phyloP scores from a whole-genome alignment of 2,113 vertebrate genomes.

The Ceratotherium simum region DNA sequence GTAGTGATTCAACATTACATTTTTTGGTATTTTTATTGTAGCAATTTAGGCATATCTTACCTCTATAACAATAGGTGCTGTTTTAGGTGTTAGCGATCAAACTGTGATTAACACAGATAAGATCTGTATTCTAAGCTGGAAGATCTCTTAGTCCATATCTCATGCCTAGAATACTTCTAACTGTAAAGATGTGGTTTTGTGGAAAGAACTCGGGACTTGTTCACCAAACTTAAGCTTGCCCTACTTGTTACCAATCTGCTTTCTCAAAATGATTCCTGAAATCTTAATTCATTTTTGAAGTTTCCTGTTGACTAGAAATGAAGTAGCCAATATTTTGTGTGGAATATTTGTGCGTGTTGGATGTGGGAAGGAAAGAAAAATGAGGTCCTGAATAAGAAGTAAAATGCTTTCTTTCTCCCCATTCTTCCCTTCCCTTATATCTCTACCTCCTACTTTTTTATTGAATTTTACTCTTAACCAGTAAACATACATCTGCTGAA shows the following conservation, averaged over 20 bases:
- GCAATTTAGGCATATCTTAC: background rate
- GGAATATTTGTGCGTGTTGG: background rate
- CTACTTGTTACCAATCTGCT: background rate
- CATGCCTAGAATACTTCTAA: background rate
- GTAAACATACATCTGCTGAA: background rate
- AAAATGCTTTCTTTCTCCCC: background rate
- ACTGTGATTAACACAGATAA: background rate
- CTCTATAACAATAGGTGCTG: background rate
- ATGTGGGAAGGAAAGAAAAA: background rate
- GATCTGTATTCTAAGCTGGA: background rate
- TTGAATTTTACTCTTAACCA: background rate
- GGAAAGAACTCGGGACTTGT: background rate
- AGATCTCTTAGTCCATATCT: background rate
- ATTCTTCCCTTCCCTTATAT: background rate
- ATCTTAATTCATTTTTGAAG: slow-evolving; percentile 42
- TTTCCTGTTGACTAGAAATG: background rate
- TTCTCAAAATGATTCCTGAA: slow-evolving; percentile 19
- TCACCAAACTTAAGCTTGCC: background rate
- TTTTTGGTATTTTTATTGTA: background rate
- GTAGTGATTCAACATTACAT: background rate
- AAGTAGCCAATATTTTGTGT: background rate
- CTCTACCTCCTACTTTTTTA: background rate
- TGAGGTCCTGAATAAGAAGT: background rate
- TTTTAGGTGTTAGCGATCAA: background rate
- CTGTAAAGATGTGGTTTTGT: background rate